A percentile compares a stretch with the other conserved stretches of the same genome.
phyloP scores from a whole-genome alignment of 2,113 vertebrate species.

The Indri indri region DNA sequence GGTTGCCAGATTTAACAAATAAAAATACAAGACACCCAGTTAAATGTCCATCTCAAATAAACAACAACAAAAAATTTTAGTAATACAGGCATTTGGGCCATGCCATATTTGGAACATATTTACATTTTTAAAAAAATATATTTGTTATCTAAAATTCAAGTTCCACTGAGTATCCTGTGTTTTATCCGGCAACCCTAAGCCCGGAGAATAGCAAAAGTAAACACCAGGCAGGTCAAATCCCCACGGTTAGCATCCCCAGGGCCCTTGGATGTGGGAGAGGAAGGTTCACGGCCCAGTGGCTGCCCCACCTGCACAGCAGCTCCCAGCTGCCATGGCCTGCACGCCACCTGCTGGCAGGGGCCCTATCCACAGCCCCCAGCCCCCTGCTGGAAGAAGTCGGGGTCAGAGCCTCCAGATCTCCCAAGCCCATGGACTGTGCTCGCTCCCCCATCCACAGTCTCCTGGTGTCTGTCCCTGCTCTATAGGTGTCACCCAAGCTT shows the following conservation, averaged over 20 bases:
- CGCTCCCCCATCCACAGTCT: not conserved
- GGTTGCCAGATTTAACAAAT: not conserved
- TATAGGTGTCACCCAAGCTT: not conserved
- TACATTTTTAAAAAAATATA: not conserved
- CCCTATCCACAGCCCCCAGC: not conserved
- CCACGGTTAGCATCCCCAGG: not conserved
- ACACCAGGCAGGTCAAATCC: not conserved
- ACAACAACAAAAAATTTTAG: not conserved
- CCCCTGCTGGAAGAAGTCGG: not conserved
- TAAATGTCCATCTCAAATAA: not conserved
- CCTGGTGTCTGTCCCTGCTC: not conserved
- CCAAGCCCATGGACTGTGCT: not conserved
- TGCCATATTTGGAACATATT: not conserved
- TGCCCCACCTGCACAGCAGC: too few relatives aligned
- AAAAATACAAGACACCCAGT: not conserved
- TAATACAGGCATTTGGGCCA: not conserved
- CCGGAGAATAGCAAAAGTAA: not conserved
- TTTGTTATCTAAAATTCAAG: constrained; percentile 18
- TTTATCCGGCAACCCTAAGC: not conserved
- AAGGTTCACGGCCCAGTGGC: not conserved
- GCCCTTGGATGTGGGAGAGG: not conserved
- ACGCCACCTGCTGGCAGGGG: not conserved
- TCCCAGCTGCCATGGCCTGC: not conserved
- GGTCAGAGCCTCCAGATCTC: not conserved
- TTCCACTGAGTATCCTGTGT: not conserved